Conservation (phyloP, 2,113 vertebrate species). For the Lagopus leucura region DNA sequence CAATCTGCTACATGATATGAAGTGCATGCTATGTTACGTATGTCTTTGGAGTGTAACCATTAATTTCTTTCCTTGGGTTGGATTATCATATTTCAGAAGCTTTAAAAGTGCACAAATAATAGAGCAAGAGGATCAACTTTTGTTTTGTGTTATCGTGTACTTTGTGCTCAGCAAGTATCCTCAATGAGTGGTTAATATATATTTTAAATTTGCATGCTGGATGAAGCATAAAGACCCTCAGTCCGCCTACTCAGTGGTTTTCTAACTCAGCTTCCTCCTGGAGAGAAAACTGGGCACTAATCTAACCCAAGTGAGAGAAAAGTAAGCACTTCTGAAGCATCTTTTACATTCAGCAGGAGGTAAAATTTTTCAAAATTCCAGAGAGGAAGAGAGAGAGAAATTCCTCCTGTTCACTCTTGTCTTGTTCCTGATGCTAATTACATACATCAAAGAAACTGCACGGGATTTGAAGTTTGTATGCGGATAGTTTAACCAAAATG, state of each 20-base stretch:
- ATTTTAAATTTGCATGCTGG: neutral
- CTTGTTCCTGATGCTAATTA: constrained; percentile 33
- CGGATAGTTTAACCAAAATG: neutral
- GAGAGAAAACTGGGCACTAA: neutral
- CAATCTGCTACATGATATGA: neutral
- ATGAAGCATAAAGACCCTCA: neutral
- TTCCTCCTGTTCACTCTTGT: neutral
- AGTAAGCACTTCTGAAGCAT: neutral
- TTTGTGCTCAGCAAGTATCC: neutral
- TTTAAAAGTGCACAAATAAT: neutral
- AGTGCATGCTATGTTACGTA: neutral
- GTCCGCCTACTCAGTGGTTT: neutral
- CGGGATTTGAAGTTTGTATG: constrained; percentile 22
- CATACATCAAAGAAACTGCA: neutral
- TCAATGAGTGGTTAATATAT: neutral
- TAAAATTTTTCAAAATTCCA: constrained; percentile 20
- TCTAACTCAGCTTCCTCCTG: neutral
- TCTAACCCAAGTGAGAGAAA: neutral
- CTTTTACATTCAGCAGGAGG: neutral
- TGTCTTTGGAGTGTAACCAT: neutral
- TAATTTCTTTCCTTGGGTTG: neutral
- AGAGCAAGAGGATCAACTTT: neutral
- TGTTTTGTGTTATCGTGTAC: neutral
- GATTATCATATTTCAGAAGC: neutral
- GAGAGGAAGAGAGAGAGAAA: constrained; percentile 5